These are phyloP conservation scores for Rhagonycha fulva DNA, from an alignment of 2,888 invertebrate species.

Conservation along the genomic window DNA sequence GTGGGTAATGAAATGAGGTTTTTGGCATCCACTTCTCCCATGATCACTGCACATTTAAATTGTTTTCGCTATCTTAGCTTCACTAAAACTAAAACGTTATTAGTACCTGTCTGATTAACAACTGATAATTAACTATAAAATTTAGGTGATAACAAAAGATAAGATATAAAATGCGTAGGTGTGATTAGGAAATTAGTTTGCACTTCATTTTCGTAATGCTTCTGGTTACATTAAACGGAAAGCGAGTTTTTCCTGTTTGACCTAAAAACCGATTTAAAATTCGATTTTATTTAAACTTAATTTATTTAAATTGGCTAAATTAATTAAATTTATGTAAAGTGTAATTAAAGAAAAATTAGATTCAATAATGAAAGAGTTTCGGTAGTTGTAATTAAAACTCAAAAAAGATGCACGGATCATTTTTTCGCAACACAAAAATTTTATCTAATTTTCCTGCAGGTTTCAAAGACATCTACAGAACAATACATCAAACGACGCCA, in stretches of 20 bases:
- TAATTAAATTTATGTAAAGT: too few relatives aligned
- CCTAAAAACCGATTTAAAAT: not conserved
- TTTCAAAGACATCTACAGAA: too few relatives aligned
- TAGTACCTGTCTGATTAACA: not conserved
- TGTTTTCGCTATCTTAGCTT: not conserved
- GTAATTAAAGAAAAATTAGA: too few relatives aligned
- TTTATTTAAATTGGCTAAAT: too few relatives aligned
- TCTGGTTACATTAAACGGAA: not conserved
- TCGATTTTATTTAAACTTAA: too few relatives aligned
- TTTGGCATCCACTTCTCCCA: constrained; percentile 4
- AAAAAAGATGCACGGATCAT: too few relatives aligned
- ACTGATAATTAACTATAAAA: not conserved
- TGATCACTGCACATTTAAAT: not conserved
- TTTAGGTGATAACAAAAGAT: not conserved
- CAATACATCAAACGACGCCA: too few relatives aligned
- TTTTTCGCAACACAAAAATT: too few relatives aligned
- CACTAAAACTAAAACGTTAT: not conserved
- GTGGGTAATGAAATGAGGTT: constrained; percentile 36
- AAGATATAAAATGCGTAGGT: not conserved
- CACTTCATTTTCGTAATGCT: not conserved
- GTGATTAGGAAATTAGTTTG: not conserved
- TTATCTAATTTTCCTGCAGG: too few relatives aligned
- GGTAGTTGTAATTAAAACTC: too few relatives aligned
- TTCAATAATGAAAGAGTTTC: too few relatives aligned
- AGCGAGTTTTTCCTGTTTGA: not conserved